Evolutionary conservation across 2,113 vertebrate species (phyloP).

Genomic region (Pteropus alecto): DNA sequence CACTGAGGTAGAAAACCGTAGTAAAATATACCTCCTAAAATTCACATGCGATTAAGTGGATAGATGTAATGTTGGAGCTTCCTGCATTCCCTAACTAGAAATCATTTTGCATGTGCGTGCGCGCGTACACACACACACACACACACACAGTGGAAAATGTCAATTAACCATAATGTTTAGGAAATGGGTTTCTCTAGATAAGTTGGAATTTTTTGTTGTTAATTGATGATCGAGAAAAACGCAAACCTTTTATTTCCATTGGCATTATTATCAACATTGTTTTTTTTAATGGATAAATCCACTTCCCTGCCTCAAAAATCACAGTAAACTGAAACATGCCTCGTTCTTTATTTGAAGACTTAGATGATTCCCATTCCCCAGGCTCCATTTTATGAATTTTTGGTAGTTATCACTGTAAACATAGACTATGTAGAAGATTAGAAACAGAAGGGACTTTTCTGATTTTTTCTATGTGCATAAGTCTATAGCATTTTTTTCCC

Average conservation of each 20-base stretch:
- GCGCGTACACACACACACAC: too few species aligned
- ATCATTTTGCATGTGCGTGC: neutral
- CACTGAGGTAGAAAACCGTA: neutral
- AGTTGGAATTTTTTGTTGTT: neutral
- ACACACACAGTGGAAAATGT: neutral
- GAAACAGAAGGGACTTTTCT: neutral
- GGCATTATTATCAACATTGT: neutral
- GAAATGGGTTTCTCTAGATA: neutral
- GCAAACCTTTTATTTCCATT: neutral
- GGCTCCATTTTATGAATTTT: neutral
- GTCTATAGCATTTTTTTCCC: neutral
- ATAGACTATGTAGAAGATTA: neutral
- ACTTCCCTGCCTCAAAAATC: neutral
- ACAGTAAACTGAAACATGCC: neutral
- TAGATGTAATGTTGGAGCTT: neutral
- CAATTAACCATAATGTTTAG: neutral
- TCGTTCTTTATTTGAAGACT: neutral
- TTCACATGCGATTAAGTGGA: neutral
- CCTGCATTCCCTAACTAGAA: neutral
- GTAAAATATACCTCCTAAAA: neutral
- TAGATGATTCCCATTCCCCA: neutral
- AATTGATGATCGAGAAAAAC: neutral
- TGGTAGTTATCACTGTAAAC: neutral
- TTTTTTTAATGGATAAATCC: neutral
- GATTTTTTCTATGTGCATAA: neutral